Evolutionary conservation across 2,888 invertebrate genomes (phyloP).

Genomic region (Carabus problematicus): DNA sequence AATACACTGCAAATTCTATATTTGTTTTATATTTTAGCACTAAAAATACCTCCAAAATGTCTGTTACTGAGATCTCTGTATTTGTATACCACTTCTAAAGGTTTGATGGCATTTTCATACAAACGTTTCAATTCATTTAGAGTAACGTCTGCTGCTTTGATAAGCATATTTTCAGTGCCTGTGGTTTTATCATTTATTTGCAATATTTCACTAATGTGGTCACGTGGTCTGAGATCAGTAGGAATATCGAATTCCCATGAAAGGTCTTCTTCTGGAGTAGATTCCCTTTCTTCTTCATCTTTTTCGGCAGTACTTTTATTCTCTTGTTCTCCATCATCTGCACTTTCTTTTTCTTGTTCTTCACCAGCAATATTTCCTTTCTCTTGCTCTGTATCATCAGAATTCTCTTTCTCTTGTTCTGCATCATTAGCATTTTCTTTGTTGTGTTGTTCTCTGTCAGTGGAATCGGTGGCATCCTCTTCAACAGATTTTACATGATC

Average conservation of each 20-base stretch:
- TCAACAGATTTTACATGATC: constrained; percentile 43
- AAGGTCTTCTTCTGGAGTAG: constrained; percentile 62
- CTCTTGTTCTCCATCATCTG: constrained; percentile 42
- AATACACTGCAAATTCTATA: not conserved
- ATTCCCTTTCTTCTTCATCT: constrained; percentile 39
- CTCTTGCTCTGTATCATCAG: constrained; percentile 38
- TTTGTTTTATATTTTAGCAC: not conserved
- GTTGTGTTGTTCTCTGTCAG: constrained; percentile 3
- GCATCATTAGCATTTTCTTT: constrained; percentile 40
- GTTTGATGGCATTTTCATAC: constrained; percentile 87
- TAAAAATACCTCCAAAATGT: constrained; percentile 75
- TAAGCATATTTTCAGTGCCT: constrained; percentile 72
- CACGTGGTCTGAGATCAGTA: constrained; percentile 77
- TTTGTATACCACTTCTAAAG: constrained; percentile 88
- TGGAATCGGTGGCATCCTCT: constrained; percentile 23
- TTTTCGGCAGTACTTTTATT: constrained; percentile 44
- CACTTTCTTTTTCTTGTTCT: constrained; percentile 41
- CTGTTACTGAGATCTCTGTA: constrained; percentile 91
- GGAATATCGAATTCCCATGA: constrained; percentile 74
- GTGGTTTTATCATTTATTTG: constrained; percentile 79
- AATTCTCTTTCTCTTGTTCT: constrained; percentile 43
- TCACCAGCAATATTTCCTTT: constrained; percentile 41
- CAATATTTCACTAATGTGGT: constrained; percentile 80
- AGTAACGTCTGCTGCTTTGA: constrained; percentile 78
- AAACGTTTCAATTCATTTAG: constrained; percentile 84